Base-by-base conservation (phyloP, 2,113 vertebrate genomes). In the rabbit (Oryctolagus cuniculus) region DNA sequence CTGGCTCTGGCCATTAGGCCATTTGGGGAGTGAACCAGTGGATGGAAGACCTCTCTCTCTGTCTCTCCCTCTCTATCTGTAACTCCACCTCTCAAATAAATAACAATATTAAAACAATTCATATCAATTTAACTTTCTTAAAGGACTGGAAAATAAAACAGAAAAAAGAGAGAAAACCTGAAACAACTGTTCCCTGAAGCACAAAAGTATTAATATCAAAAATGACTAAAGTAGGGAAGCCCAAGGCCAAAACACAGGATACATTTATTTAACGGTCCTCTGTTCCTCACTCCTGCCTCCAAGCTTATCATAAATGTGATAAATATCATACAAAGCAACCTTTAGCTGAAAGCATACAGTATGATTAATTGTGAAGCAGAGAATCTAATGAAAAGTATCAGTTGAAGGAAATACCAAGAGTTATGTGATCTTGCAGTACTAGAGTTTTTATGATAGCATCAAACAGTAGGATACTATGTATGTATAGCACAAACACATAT, bases 321-420 rank as follows among this genome's bases (percentile, higher is more conserved):
- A 51, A 73, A 24, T 77, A 79, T 36, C 31, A 63, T 51, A 92
- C 36, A 21, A 21, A 75, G 53, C 8, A 6, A 66, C 44, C 10
- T 66, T 93, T 61, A 80, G 24, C 9, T 55, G 49, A 72, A 5
- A 66, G 22, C 9, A 51, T 77, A 44, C 3, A 36, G 58, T 85
- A 82, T 84, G 38, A 72, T 87, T 81, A 79, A 74, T 63, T 91
- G 75, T 87, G 58, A 93, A 93, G 17, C 25, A 92, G 31, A 80
- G 24, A 51, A 12, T 25, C 63, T 90, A 55, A 87, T 84, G 29
- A 92, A 78, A 87, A 49, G 0, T 1, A 91, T 44, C 11, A 9
- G 21, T 16, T 85, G 17, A 94, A 74, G 77, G 66, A 84, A 84
- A 92, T 36, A 55, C 13, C 17, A 73, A 34, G 53, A 16, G 12